A percentile compares a stretch with the other conserved stretches of the same genome.
These are phyloP conservation scores for Erpornis zantholeuca DNA, from an alignment of 2,113 vertebrate genomes.

Conservation along the genomic window DNA sequence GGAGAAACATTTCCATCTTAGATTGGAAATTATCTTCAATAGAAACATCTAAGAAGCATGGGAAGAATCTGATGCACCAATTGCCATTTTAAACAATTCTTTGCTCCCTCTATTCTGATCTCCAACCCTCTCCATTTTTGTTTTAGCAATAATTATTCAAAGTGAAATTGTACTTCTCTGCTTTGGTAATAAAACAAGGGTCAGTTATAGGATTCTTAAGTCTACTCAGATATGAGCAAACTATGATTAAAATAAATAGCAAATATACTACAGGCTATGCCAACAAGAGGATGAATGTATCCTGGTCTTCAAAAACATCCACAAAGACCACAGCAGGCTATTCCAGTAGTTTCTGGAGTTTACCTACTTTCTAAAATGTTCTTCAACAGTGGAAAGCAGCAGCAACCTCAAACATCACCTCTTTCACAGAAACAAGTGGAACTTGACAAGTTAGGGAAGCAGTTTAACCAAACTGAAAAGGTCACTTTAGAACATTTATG, in stretches of 20 bases:
- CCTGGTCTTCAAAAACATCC: not conserved
- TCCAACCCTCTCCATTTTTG: fast-evolving
- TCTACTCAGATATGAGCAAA: not conserved
- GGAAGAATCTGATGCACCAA: not conserved
- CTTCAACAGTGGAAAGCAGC: not conserved
- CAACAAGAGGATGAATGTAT: not conserved
- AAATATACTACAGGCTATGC: not conserved
- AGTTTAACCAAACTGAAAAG: not conserved
- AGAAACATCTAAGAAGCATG: not conserved
- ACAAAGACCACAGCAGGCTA: not conserved
- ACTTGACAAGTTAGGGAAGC: not conserved
- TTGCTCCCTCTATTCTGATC: not conserved
- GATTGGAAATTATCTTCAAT: not conserved
- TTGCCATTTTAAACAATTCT: not conserved
- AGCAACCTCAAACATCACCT: not conserved
- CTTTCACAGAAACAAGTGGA: not conserved
- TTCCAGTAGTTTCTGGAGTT: not conserved
- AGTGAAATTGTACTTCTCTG: not conserved
- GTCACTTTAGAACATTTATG: not conserved
- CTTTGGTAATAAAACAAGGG: not conserved
- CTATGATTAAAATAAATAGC: not conserved
- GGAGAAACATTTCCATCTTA: not conserved
- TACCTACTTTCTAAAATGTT: not conserved
- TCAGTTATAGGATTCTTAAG: not conserved
- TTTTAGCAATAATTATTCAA: not conserved